Evolutionary conservation across 1,140 invertebrate genomes (phyloP).

Genomic region (Carposina sasakii): DNA sequence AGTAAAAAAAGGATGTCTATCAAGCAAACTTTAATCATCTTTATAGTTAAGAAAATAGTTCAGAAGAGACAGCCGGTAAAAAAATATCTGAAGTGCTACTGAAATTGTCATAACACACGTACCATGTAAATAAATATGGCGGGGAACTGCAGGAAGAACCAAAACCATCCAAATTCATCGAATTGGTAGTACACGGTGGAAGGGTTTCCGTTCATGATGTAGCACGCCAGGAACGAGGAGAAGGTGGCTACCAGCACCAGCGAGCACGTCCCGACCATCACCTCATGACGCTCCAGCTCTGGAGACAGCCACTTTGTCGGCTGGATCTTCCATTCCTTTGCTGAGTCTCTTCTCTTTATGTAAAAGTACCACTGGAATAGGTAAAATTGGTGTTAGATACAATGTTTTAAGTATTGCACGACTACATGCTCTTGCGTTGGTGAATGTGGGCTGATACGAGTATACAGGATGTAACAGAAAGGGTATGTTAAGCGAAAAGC

Average conservation of each 20-base stretch:
- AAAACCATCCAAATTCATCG: constrained; percentile 77
- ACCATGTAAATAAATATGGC: constrained; percentile 78
- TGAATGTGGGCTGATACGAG: no score
- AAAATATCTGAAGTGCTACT: neutral
- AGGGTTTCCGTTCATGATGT: constrained; percentile 78
- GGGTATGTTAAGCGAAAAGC: no score
- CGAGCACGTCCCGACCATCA: constrained; percentile 76
- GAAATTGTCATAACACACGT: constrained; percentile 19
- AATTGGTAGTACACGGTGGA: constrained; percentile 78
- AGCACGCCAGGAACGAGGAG: constrained; percentile 76
- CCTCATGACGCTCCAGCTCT: constrained; percentile 79
- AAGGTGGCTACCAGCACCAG: constrained; percentile 72
- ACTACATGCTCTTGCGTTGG: no score
- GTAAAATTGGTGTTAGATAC: no score
- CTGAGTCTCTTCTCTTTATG: constrained; percentile 71
- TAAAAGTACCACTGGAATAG: constrained; percentile 80
- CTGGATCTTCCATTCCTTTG: constrained; percentile 84
- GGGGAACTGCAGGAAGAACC: constrained; percentile 78
- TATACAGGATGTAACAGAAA: no score
- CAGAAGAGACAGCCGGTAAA: neutral
- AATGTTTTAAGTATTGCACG: no score
- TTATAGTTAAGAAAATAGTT: neutral
- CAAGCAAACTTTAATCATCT: neutral
- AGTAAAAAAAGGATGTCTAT: neutral
- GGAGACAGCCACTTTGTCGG: constrained; percentile 79